A percentile compares a stretch with the other conserved stretches of the same genome.
These are phyloP conservation scores for Troides aeacus DNA, from an alignment of 2,888 invertebrate genomes.

Conservation along the genomic window DNA sequence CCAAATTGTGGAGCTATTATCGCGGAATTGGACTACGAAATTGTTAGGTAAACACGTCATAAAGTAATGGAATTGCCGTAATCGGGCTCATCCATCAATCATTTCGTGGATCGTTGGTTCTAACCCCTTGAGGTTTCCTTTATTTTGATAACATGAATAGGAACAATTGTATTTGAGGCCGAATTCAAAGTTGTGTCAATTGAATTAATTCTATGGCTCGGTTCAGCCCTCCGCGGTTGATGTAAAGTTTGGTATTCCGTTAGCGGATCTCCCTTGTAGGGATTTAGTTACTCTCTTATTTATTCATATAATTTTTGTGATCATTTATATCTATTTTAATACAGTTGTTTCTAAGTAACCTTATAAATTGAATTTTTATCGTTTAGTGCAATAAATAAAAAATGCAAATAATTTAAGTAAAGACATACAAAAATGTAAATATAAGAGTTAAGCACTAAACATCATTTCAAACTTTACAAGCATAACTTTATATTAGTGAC, in stretches of 20 bases:
- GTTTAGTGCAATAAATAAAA: too few species aligned
- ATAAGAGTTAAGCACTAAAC: too few species aligned
- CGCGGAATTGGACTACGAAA: slow-evolving; percentile 2
- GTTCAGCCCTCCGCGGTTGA: slow-evolving; percentile 65
- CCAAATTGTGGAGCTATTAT: slow-evolving; percentile 21
- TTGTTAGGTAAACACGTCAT: slow-evolving; percentile 17
- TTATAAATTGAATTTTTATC: too few species aligned
- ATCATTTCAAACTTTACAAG: background rate
- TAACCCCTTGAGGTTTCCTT: slow-evolving; percentile 64
- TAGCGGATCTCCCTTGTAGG: slow-evolving; percentile 47
- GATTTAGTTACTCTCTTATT: slow-evolving; percentile 48
- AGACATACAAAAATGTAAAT: too few species aligned
- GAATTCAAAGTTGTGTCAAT: slow-evolving; percentile 71
- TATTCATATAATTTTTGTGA: slow-evolving; percentile 39
- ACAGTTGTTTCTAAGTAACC: background rate
- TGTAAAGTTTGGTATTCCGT: slow-evolving; percentile 66
- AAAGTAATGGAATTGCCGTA: slow-evolving; percentile 32
- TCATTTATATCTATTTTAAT: background rate
- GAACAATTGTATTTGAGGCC: slow-evolving; percentile 68
- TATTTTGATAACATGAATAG: slow-evolving; percentile 61
- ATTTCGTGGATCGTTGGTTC: slow-evolving; percentile 51
- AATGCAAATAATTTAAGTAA: too few species aligned
- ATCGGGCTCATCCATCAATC: slow-evolving; percentile 53
- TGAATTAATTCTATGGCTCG: slow-evolving; percentile 77
- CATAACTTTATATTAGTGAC: background rate